phyloP scores from a whole-genome alignment of 2,113 vertebrate genomes.

The Gasterosteus nipponicus region DNA sequence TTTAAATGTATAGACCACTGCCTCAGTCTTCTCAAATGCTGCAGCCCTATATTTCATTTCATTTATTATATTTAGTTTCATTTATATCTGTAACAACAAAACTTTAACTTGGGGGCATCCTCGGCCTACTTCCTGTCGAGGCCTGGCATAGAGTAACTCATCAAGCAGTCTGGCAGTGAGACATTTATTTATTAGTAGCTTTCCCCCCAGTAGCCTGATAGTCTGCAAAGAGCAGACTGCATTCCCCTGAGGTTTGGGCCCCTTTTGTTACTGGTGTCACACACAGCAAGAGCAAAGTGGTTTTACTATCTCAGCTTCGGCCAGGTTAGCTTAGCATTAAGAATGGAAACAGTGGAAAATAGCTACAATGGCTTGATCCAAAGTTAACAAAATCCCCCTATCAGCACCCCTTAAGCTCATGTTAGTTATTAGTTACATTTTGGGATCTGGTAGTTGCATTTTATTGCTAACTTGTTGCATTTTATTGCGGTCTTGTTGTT shows the following conservation, averaged over 20 bases:
- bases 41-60: constrained; percentile 4
- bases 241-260: constrained; percentile 43
- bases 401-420: not conserved
- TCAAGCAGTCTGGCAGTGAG: constrained; percentile 28
- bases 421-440: not conserved
- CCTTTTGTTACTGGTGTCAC: constrained; percentile 52
- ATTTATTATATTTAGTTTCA: not conserved
- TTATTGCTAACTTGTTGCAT: not conserved
- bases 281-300: constrained; percentile 18
- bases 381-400: not conserved
- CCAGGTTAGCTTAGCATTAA: not conserved
- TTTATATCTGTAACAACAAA: constrained; percentile 31
- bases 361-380: not conserved
- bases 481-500: not conserved
- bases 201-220: constrained; percentile 12
- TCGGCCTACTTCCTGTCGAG: constrained; percentile 46
- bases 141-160: constrained; percentile 26
- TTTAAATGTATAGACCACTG: not conserved
- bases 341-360: not conserved
- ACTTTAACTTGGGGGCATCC: constrained; percentile 48
- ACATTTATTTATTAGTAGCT: constrained; percentile 57
- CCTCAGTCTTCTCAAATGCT: constrained; percentile 6
- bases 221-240: constrained; percentile 37
- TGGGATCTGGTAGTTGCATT: not conserved
- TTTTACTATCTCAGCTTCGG: constrained; percentile 13